Conservation (phyloP, 2,888 invertebrate species). For the Apamea anceps region DNA sequence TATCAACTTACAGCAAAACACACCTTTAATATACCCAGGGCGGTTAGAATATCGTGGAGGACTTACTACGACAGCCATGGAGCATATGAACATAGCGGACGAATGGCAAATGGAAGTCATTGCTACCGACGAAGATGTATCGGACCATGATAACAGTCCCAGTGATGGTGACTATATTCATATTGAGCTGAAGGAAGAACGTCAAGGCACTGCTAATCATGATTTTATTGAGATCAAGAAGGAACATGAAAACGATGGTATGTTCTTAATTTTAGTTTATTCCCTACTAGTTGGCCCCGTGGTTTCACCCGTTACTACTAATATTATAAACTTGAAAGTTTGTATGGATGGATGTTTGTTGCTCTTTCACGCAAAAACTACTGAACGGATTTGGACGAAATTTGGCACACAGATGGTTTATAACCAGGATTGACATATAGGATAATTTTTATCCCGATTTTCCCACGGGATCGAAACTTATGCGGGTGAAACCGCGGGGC, state of each 20-base stretch:
- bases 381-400: too few species aligned
- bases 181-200: constrained; percentile 8
- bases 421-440: too few species aligned
- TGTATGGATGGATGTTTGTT: too few species aligned
- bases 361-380: too few species aligned
- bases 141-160: background rate
- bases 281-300: background rate
- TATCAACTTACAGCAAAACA: constrained; percentile 18
- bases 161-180: too few species aligned
- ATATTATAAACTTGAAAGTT: too few species aligned
- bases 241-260: background rate
- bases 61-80: constrained; percentile 9
- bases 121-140: background rate
- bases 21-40: constrained; percentile 14
- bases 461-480: too few species aligned
- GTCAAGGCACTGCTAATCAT: background rate
- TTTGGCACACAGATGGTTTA: too few species aligned
- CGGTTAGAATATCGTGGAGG: constrained; percentile 1
- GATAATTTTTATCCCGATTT: too few species aligned
- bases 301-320: too few species aligned
- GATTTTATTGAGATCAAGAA: background rate
- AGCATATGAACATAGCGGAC: constrained; percentile 24
- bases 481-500: too few species aligned
- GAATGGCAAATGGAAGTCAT: background rate
- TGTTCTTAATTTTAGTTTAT: constrained; percentile 9